These are phyloP conservation scores for Tinea semifulvella DNA, from an alignment of 2,888 invertebrate genomes.

Conservation along the genomic window DNA sequence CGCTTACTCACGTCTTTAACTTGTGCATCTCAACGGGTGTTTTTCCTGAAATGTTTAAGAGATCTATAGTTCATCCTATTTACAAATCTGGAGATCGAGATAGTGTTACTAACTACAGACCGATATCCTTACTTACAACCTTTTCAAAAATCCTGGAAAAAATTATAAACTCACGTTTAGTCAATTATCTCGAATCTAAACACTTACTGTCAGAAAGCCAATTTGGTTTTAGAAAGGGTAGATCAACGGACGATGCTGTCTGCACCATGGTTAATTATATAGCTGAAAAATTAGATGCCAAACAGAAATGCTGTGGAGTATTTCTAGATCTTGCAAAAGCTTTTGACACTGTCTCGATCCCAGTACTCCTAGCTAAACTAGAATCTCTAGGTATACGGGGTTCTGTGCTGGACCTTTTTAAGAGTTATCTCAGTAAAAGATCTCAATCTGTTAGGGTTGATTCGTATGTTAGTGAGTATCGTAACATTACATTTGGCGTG, in stretches of 20 bases:
- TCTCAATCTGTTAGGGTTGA: background rate
- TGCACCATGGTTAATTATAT: background rate
- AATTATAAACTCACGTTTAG: background rate
- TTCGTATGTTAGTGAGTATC: background rate
- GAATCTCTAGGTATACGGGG: constrained; percentile 12
- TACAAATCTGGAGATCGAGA: constrained; percentile 15
- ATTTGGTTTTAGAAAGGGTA: constrained; percentile 17
- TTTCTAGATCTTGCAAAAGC: constrained; percentile 12
- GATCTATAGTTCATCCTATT: constrained; percentile 14
- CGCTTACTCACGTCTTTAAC: constrained; percentile 6
- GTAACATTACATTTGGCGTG: background rate
- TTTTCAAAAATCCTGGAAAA: constrained; percentile 15
- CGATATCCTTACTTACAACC: constrained; percentile 17
- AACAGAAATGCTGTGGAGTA: constrained; percentile 5
- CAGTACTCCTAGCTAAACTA: constrained; percentile 9
- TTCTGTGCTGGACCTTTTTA: constrained; percentile 4
- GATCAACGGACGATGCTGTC: background rate
- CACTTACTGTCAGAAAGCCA: constrained; percentile 10
- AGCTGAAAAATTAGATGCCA: constrained; percentile 1
- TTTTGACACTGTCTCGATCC: constrained; percentile 4
- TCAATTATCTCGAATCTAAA: background rate
- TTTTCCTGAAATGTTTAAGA: constrained; percentile 2
- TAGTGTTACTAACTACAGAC: constrained; percentile 17
- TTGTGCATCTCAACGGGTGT: background rate
- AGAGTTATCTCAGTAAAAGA: background rate